phyloP scores from a whole-genome alignment of 2,888 invertebrate species.

The Hirtodrosophila alboralis region DNA sequence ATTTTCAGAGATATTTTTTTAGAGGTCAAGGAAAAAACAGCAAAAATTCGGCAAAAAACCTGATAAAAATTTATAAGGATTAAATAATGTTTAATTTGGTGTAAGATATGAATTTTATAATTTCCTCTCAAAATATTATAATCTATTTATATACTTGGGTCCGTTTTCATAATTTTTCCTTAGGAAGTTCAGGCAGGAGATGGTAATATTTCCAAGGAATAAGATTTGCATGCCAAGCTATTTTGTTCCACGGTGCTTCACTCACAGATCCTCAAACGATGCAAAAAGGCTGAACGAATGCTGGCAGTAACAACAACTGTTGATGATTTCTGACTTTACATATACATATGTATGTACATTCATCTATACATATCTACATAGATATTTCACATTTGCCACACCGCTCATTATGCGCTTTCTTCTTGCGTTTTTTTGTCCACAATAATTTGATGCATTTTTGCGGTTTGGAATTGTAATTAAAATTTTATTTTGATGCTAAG shows the following conservation, averaged over 20 bases:
- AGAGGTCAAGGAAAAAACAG: no score
- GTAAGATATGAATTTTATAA: no score
- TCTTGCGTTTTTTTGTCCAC: slow-evolving; percentile 1
- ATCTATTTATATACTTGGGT: no score
- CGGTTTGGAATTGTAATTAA: slow-evolving; percentile 49
- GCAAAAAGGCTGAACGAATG: slow-evolving; percentile 10
- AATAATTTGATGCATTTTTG: slow-evolving; percentile 28
- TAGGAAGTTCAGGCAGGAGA: no score
- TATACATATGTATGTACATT: not conserved
- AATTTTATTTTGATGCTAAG: slow-evolving; percentile 40
- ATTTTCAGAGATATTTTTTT: no score
- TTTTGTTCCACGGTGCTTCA: slow-evolving; percentile 29
- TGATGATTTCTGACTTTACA: slow-evolving; percentile 30
- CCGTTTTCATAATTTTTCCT: no score
- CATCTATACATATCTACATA: not conserved
- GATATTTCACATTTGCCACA: slow-evolving; percentile 16
- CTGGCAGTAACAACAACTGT: slow-evolving; percentile 28
- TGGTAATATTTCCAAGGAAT: no score
- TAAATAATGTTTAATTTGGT: no score
- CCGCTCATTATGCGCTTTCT: slow-evolving; percentile 17
- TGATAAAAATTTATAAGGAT: no score
- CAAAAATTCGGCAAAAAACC: no score
- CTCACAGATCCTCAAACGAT: slow-evolving; percentile 11
- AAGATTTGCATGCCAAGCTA: not conserved
- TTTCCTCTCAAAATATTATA: no score